Percentiles rank a stretch among this genome's conserved stretches.
These are phyloP conservation scores for Stichodactyla mertensii DNA, from an alignment of 64 coral and sea anemone genomes.

Conservation along the genomic window DNA sequence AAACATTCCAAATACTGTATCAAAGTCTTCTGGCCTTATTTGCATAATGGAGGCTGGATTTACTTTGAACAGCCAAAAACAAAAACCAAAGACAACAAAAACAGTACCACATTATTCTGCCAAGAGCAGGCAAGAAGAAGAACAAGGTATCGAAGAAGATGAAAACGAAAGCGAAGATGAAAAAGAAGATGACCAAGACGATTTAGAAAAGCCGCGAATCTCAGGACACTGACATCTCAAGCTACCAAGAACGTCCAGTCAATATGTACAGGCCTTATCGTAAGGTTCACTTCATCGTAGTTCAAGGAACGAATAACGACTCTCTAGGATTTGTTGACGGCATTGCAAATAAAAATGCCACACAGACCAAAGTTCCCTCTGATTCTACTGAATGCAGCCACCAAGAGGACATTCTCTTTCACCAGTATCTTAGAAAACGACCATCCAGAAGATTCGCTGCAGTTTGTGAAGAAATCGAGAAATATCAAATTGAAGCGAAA, in stretches of 20 bases:
- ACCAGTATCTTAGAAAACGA: background rate
- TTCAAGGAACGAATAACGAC: background rate
- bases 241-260: too few species aligned
- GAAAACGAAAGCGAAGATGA: background rate
- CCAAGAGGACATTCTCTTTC: background rate
- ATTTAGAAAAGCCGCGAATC: too few species aligned
- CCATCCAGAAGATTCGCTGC: background rate
- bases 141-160: too few species aligned
- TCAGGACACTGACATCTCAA: too few species aligned
- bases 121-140: too few species aligned
- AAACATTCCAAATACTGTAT: too few species aligned
- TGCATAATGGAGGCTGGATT: too few species aligned
- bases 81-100: too few species aligned
- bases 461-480: background rate
- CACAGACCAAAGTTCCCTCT: background rate
- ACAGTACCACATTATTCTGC: too few species aligned
- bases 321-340: background rate
- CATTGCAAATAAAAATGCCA: background rate
- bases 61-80: too few species aligned
- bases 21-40: too few species aligned
- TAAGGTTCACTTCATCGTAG: background rate
- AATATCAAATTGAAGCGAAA: background rate
- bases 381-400: background rate
- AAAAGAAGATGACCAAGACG: background rate
- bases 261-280: background rate